A percentile compares a stretch with the other conserved stretches of the same genome.
These are phyloP conservation scores for Drosophila emarginata DNA, from an alignment of 2,888 invertebrate species.

Conservation along the genomic window DNA sequence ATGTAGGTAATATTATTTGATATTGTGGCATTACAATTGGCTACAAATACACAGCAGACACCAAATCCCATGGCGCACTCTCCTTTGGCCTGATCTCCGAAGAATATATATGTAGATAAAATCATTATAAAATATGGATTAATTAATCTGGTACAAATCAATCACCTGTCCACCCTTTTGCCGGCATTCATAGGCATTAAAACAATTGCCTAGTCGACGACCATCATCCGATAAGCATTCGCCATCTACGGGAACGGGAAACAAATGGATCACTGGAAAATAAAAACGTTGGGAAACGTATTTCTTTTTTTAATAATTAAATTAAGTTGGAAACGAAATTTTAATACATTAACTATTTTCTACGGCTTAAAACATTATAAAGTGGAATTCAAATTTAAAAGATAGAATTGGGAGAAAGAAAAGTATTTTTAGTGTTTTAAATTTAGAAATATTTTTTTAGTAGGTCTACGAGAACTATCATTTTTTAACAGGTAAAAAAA, in stretches of 20 bases:
- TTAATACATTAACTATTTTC: too few relatives aligned
- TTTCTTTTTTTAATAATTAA: too few relatives aligned
- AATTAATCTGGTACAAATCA: neutral
- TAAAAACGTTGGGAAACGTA: too few relatives aligned
- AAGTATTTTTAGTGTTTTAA: too few relatives aligned
- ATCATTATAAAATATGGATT: too few relatives aligned
- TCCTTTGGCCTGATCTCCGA: conserved; percentile 85
- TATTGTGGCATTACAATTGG: conserved; percentile 88
- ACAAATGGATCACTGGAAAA: conserved; percentile 89
- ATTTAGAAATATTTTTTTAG: too few relatives aligned
- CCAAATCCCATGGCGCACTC: conserved; percentile 92
- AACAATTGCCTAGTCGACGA: conserved; percentile 88
- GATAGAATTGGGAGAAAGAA: too few relatives aligned
- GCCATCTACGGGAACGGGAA: conserved; percentile 91
- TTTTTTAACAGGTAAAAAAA: too few relatives aligned
- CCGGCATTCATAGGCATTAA: conserved; percentile 92
- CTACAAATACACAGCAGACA: conserved; percentile 92
- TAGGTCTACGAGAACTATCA: too few relatives aligned
- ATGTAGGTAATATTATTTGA: conserved; percentile 92
- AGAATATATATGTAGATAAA: neutral
- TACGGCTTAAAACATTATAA: too few relatives aligned
- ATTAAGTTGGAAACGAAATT: too few relatives aligned
- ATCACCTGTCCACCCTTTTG: conserved; percentile 85
- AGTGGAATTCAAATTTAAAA: too few relatives aligned
- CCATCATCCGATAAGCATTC: conserved; percentile 90